phyloP scores from a whole-genome alignment of 2,797 vertebrate genomes.

The Furcifer pardalis region DNA sequence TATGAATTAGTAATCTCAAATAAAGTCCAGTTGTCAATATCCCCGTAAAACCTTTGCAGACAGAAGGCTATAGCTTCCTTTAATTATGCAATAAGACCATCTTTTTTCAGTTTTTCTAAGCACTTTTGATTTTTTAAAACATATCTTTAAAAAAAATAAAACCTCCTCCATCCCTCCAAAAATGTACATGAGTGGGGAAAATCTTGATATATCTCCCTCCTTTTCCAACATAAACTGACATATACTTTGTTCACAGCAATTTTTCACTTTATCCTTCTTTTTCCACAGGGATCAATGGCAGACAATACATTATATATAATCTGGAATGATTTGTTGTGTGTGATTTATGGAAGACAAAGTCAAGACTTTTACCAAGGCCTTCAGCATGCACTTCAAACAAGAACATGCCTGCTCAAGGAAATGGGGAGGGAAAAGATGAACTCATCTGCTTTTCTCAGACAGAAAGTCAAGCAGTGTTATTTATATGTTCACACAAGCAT shows the following conservation, averaged over 20 bases:
- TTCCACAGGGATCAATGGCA: background rate
- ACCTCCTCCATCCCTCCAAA: background rate
- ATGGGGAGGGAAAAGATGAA: background rate
- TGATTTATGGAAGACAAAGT: conserved; percentile 37
- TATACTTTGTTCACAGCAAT: conserved; percentile 12
- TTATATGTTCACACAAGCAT: conserved; percentile 59
- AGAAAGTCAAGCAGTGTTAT: conserved; percentile 63
- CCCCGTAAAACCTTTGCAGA: no score
- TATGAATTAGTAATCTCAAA: no score
- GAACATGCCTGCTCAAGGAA: conserved; percentile 32
- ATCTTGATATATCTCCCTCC: background rate
- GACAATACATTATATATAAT: conserved; percentile 37
- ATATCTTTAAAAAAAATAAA: background rate
- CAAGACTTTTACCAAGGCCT: conserved; percentile 27
- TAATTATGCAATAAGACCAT: no score
- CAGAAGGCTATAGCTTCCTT: no score
- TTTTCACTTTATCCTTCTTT: conserved; percentile 16
- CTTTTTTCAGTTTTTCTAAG: no score
- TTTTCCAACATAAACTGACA: background rate
- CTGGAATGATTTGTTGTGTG: conserved; percentile 28
- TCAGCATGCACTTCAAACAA: conserved; percentile 39
- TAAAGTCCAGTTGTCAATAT: no score
- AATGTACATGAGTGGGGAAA: background rate
- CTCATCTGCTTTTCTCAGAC: conserved; percentile 53
- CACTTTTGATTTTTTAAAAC: background rate